Evolutionary conservation across 2,113 vertebrate species (phyloP).

Genomic region (Antigone vipio): DNA sequence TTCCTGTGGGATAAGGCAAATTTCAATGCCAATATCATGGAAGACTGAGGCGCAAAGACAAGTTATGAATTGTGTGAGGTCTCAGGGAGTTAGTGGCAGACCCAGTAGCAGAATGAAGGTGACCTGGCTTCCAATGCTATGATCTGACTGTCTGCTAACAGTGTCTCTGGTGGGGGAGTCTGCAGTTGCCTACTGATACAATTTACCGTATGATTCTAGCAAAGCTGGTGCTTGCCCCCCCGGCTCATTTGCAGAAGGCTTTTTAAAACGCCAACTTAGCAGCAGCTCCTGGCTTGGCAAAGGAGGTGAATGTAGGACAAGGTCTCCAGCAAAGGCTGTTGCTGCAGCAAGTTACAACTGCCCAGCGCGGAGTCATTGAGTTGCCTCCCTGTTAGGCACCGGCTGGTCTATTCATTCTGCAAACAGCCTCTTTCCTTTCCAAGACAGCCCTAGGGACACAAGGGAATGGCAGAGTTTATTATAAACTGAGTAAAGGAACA

Average conservation of each 20-base stretch:
- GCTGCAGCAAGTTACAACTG: slow-evolving; percentile 9
- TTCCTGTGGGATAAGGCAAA: background rate
- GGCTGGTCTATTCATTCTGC: slow-evolving; percentile 46
- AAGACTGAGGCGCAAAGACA: background rate
- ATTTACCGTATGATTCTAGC: background rate
- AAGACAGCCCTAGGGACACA: slow-evolving; percentile 40
- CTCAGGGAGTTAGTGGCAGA: background rate
- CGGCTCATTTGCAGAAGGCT: background rate
- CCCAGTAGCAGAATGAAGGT: background rate
- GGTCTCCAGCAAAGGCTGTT: background rate
- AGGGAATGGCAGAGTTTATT: slow-evolving; percentile 62
- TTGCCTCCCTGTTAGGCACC: background rate
- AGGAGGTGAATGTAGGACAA: slow-evolving; percentile 1
- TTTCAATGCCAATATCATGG: background rate
- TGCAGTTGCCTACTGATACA: background rate
- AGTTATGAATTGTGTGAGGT: background rate
- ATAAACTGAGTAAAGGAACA: slow-evolving; percentile 52
- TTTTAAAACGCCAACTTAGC: background rate
- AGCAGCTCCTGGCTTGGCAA: background rate
- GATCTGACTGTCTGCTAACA: background rate
- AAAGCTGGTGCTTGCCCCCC: background rate
- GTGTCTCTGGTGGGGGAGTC: background rate
- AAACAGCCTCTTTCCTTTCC: slow-evolving; percentile 46
- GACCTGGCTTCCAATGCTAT: background rate
- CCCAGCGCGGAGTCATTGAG: background rate